Evolutionary conservation across 2,888 invertebrate genomes (phyloP).

Genomic region (Craniophora ligustri): DNA sequence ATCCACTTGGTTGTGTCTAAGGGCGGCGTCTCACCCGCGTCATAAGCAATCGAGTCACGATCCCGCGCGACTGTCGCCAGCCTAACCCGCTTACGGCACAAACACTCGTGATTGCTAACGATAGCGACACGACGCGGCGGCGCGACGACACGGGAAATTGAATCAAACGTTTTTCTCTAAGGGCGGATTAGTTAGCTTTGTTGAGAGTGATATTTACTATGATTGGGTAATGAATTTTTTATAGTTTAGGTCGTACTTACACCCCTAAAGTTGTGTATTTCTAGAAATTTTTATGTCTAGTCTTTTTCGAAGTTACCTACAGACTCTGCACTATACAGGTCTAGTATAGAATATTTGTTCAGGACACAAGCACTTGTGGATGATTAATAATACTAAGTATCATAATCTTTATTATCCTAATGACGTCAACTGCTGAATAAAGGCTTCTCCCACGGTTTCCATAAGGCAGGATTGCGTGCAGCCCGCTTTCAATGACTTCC

Average conservation of each 20-base stretch:
- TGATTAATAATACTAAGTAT: too few relatives aligned
- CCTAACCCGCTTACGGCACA: slow-evolving; percentile 74
- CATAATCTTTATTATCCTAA: too few relatives aligned
- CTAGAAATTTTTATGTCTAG: too few relatives aligned
- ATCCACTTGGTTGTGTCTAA: slow-evolving; percentile 1
- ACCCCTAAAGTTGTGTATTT: too few relatives aligned
- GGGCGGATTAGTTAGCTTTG: slow-evolving; percentile 47
- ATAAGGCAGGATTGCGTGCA: too few relatives aligned
- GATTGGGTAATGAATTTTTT: neutral
- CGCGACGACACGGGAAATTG: slow-evolving; percentile 64
- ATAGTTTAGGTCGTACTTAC: neutral
- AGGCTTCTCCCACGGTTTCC: too few relatives aligned
- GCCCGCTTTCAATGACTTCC: too few relatives aligned
- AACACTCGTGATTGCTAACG: slow-evolving; percentile 77
- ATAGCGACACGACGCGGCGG: slow-evolving; percentile 65
- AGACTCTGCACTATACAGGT: too few relatives aligned
- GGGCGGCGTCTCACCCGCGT: slow-evolving; percentile 16
- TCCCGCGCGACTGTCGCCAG: slow-evolving; percentile 59
- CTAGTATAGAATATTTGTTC: too few relatives aligned
- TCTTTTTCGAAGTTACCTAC: too few relatives aligned
- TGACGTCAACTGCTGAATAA: too few relatives aligned
- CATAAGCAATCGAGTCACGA: slow-evolving; percentile 76
- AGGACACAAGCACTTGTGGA: too few relatives aligned
- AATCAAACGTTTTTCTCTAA: slow-evolving; percentile 61
- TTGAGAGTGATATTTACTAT: slow-evolving; percentile 9